Percentiles rank a stretch among this genome's conserved stretches.
Evolutionary conservation across 2,888 invertebrate genomes (phyloP).

Genomic region (Platycnemis pennipes): DNA sequence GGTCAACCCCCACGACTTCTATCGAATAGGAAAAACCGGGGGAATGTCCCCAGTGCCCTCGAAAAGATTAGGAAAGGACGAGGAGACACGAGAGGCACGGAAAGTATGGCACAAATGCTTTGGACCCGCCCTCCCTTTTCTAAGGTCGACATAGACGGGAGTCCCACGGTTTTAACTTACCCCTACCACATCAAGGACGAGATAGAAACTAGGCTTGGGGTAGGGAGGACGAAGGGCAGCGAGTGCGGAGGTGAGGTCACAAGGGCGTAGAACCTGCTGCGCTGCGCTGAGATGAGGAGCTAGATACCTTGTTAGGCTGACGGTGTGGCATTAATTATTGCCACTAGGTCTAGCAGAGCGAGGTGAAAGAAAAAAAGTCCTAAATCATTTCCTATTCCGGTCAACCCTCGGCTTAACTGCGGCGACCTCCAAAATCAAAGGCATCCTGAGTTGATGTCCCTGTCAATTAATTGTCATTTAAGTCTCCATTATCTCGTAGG

Average conservation of each 20-base stretch:
- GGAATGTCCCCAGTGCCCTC: no score
- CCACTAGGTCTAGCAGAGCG: background rate
- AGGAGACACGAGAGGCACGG: no score
- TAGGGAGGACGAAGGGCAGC: background rate
- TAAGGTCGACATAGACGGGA: background rate
- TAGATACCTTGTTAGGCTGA: conserved; percentile 5
- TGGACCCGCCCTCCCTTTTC: background rate
- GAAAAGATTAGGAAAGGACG: no score
- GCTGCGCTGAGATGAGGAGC: background rate
- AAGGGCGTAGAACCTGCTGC: conserved; percentile 39
- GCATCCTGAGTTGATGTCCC: background rate
- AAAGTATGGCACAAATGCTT: background rate
- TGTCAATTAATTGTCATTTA: background rate
- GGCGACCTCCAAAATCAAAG: background rate
- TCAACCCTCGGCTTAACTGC: background rate
- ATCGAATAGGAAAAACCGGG: no score
- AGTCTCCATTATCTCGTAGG: background rate
- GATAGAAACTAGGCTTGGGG: background rate
- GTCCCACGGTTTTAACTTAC: conserved; percentile 1
- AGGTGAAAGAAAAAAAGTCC: background rate
- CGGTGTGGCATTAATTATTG: conserved; percentile 4
- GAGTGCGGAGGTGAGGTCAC: background rate
- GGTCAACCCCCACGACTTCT: no score
- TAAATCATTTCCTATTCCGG: conserved; percentile 36
- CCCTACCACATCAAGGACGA: background rate